phyloP scores from a whole-genome alignment of 2,797 vertebrate genomes.

The Valencia hispanica region DNA sequence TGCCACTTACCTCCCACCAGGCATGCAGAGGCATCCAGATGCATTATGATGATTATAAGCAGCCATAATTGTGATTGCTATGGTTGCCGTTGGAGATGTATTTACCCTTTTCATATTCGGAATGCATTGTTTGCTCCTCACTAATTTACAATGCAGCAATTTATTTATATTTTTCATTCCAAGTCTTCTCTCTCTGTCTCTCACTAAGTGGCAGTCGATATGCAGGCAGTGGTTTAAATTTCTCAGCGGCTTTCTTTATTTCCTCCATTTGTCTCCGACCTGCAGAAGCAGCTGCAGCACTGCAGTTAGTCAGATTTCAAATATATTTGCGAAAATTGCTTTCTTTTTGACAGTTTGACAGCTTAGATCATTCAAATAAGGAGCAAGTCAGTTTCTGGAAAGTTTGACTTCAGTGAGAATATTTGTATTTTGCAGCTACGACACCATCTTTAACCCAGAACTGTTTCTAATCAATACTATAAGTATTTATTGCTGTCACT shows the following conservation, averaged over 20 bases:
- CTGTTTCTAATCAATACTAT: slow-evolving; percentile 41
- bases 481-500: slow-evolving; percentile 57
- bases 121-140: slow-evolving; percentile 51
- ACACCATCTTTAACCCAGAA: slow-evolving; percentile 35
- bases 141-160: slow-evolving; percentile 58
- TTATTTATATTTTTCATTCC: slow-evolving; percentile 36
- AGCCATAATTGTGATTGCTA: slow-evolving; percentile 58
- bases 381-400: slow-evolving; percentile 46
- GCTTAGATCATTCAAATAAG: slow-evolving; percentile 63
- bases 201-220: slow-evolving; percentile 52
- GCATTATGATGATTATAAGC: slow-evolving; percentile 66
- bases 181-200: slow-evolving; percentile 29
- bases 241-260: slow-evolving; percentile 18
- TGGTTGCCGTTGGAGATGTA: slow-evolving; percentile 12
- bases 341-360: slow-evolving; percentile 65
- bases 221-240: slow-evolving; percentile 54
- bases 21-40: slow-evolving; percentile 11
- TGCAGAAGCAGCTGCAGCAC: slow-evolving; percentile 24
- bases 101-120: slow-evolving; percentile 43
- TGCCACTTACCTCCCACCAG: slow-evolving; percentile 39
- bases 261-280: background rate
- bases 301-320: slow-evolving; percentile 54
- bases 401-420: slow-evolving; percentile 45
- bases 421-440: slow-evolving; percentile 40
- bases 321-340: slow-evolving; percentile 58